Base-by-base conservation (phyloP, 2,113 vertebrate genomes). In the Centropristis striata region DNA sequence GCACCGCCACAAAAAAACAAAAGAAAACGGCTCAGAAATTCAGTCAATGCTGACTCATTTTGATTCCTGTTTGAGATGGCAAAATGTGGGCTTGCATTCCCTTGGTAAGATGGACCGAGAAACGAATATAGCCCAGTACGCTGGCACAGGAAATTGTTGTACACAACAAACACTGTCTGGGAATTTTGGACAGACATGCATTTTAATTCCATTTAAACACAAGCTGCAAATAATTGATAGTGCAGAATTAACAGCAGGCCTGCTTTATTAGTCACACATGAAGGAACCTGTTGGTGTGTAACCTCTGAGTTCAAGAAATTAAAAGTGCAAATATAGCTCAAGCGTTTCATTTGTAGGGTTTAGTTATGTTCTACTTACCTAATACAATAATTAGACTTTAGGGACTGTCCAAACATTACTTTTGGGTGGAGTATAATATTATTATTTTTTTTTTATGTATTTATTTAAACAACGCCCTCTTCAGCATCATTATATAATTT, bases 161-260 rank as follows among this genome's bases (percentile, higher is more conserved):
- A n/a, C 25, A 28, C 63, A 71, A 46, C 27, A 53, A 68, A 75
- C 44, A 37, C 32, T 36, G 57, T 10, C 0, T 8, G 36, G 50
- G 13, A 32, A 58, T 28, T 59, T 66, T 66, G 23, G 21, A 36
- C 4, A 1, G 54, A 37, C 2, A 4, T 25, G 2, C 1, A 20
- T 50, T 70, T 65, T 39, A 4, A 61, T 71, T 47, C 5, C 2
- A 54, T 68, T 59, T 11, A 18, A 79, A 53, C 15, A 21, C 68
- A 69, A 50, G 59, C 50, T 80, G 42, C 28, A 49, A 61, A 74
- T 37, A 54, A 51, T 15, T 61, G 64, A 74, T 61, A 39, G 12
- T 57, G 80, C 32, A 18, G 13, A 61, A 60, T 5, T 12, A 23
- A 51, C 20, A 18, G 47, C 16, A 36, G 50, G 12, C 1, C 41